phyloP scores from a whole-genome alignment of 2,888 invertebrate species.

The Tolmerus cingulatus region DNA sequence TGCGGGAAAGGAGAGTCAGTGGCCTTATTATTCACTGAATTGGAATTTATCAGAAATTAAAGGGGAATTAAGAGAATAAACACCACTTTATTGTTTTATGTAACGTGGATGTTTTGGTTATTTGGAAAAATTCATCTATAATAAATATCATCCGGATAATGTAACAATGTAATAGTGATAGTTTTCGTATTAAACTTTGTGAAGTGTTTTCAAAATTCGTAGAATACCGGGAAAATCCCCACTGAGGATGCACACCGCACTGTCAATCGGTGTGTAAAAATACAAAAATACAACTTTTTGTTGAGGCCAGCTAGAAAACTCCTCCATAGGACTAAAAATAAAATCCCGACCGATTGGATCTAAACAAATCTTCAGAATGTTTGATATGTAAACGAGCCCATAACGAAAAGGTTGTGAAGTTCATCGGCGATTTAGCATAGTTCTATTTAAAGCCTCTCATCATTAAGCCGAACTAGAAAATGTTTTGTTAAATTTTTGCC shows the following conservation, averaged over 20 bases:
- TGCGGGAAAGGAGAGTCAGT: background rate
- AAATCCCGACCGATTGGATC: slow-evolving; percentile 13
- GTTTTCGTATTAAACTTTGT: background rate
- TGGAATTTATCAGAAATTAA: background rate
- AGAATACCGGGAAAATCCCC: background rate
- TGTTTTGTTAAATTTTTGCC: background rate
- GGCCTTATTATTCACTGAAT: background rate
- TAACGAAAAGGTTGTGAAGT: slow-evolving; percentile 10
- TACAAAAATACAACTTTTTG: background rate
- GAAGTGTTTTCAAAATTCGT: background rate
- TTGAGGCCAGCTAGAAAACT: background rate
- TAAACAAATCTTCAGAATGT: slow-evolving; percentile 8
- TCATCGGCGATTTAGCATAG: slow-evolving; percentile 21
- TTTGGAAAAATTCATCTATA: background rate
- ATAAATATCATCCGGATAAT: background rate
- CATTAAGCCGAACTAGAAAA: background rate
- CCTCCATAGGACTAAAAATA: slow-evolving; percentile 18
- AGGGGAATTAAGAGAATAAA: background rate
- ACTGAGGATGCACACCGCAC: background rate
- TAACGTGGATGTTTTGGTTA: background rate
- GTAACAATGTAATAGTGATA: background rate
- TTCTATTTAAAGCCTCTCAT: slow-evolving; percentile 9
- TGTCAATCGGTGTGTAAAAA: background rate
- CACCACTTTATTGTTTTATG: background rate
- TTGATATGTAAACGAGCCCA: slow-evolving; percentile 24